phyloP scores from a whole-genome alignment of 2,888 invertebrate genomes.

The Frankliniella fusca region DNA sequence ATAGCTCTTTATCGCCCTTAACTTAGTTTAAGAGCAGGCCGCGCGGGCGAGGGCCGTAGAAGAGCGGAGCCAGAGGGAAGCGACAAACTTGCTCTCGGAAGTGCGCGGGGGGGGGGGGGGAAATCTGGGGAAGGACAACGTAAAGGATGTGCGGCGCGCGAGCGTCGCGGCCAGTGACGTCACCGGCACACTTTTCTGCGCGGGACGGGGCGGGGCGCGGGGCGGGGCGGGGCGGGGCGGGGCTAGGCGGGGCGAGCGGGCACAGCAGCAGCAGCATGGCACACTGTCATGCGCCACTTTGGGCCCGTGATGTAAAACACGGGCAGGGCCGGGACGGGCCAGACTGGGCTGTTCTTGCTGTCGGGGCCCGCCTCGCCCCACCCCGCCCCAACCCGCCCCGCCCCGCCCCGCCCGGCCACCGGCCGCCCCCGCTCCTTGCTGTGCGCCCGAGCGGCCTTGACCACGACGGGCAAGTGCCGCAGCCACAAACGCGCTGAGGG shows the following conservation, averaged over 20 bases:
- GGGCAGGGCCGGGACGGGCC: not conserved
- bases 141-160: not conserved
- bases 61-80: too few relatives aligned
- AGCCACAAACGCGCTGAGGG: too few relatives aligned
- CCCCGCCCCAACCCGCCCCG: not conserved
- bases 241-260: not conserved
- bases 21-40: too few relatives aligned
- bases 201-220: not conserved
- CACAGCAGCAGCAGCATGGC: not conserved
- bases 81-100: not conserved
- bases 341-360: too few relatives aligned
- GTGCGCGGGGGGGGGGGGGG: not conserved
- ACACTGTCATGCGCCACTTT: not conserved
- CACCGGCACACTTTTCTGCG: not conserved
- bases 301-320: not conserved
- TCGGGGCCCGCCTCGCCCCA: not conserved
- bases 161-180: conserved; percentile 2
- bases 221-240: not conserved
- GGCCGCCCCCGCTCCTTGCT: not conserved
- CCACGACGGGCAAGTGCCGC: too few relatives aligned
- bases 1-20: too few relatives aligned
- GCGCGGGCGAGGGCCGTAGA: too few relatives aligned
- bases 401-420: not conserved
- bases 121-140: too few relatives aligned
- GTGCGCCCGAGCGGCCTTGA: too few relatives aligned